Evolutionary conservation across 2,113 vertebrate species (phyloP).

Genomic region (Pelobates fuscus): DNA sequence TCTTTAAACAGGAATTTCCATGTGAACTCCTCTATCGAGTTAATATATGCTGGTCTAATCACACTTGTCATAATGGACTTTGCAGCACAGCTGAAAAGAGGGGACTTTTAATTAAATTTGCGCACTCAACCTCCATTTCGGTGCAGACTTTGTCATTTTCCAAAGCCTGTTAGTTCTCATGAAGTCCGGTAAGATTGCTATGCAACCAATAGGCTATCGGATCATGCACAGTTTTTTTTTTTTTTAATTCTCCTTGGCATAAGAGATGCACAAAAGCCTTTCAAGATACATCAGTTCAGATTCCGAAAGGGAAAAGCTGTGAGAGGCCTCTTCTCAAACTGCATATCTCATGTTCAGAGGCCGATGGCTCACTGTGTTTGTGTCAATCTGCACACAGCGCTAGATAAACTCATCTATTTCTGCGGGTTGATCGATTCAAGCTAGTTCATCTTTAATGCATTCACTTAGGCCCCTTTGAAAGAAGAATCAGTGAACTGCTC

Average conservation of each 20-base stretch:
- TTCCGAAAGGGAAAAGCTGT: not conserved
- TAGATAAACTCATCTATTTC: slow-evolving; percentile 28
- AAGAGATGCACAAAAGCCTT: slow-evolving; percentile 17
- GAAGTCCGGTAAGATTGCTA: not conserved
- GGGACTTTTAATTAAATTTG: slow-evolving; percentile 27
- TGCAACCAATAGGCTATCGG: slow-evolving; percentile 20
- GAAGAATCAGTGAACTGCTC: slow-evolving; percentile 17
- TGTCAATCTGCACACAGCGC: slow-evolving; percentile 18
- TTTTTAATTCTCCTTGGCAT: slow-evolving; percentile 36
- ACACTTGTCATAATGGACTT: not conserved
- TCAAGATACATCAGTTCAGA: slow-evolving; percentile 9
- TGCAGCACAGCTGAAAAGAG: not conserved
- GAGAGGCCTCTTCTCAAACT: slow-evolving; percentile 15
- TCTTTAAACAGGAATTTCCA: too few relatives aligned
- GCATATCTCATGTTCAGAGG: slow-evolving; percentile 13
- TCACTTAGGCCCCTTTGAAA: slow-evolving; percentile 30
- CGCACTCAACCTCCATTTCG: slow-evolving; percentile 13
- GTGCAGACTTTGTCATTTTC: slow-evolving; percentile 20
- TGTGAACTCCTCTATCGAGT: too few relatives aligned
- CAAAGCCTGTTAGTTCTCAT: slow-evolving; percentile 11
- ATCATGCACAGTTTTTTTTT: slow-evolving; percentile 20
- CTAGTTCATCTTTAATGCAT: slow-evolving; percentile 37
- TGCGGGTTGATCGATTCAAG: slow-evolving; percentile 25
- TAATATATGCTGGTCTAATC: not conserved
- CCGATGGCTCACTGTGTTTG: slow-evolving; percentile 7